phyloP scores from a whole-genome alignment of 2,113 vertebrate species.

The Jacana jacana region DNA sequence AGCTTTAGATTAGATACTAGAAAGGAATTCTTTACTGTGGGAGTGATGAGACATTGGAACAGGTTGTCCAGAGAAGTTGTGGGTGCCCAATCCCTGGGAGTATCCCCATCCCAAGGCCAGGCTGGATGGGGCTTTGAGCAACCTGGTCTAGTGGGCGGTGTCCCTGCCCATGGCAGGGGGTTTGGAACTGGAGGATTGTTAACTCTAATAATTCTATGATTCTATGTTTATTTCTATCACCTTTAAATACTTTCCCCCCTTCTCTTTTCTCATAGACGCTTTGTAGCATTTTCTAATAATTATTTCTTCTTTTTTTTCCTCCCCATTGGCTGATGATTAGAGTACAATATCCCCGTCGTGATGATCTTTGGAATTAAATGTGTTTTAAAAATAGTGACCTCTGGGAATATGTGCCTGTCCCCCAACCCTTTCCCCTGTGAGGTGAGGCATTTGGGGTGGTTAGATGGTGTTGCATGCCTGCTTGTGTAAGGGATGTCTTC shows the following conservation, averaged over 20 bases:
- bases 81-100: too few relatives aligned
- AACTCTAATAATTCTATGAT: too few relatives aligned
- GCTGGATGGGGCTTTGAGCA: too few relatives aligned
- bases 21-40: too few relatives aligned
- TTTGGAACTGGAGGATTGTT: too few relatives aligned
- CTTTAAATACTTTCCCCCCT: neutral
- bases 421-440: neutral
- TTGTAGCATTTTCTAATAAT: neutral
- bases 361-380: neutral
- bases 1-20: too few relatives aligned
- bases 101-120: too few relatives aligned
- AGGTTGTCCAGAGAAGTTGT: too few relatives aligned
- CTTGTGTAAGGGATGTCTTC: neutral
- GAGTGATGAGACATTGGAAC: too few relatives aligned
- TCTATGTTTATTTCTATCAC: neutral
- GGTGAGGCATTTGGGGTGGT: neutral
- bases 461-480: neutral
- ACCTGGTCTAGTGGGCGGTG: too few relatives aligned
- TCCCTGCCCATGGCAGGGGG: too few relatives aligned
- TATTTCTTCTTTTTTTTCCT: neutral
- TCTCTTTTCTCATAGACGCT: neutral
- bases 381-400: neutral
- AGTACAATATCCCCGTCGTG: neutral
- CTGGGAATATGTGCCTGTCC: neutral
- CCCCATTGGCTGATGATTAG: neutral